Base-by-base conservation (phyloP, 2,888 invertebrate species). In the Anarsia innoxiella region DNA sequence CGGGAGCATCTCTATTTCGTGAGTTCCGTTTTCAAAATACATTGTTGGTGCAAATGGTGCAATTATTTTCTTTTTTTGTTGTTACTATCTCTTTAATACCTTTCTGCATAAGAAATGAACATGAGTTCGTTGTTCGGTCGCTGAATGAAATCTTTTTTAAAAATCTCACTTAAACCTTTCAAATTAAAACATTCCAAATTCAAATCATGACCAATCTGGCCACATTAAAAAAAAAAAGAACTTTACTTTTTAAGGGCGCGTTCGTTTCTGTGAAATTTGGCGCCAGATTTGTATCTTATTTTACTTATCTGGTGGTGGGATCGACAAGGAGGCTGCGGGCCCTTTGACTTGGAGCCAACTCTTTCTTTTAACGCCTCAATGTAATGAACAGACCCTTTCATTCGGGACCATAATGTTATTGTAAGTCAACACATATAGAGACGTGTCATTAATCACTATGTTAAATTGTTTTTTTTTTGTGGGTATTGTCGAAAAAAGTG, bases 261-360 rank as follows among this genome's bases (percentile, higher is more conserved):
- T 60, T 63, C 42, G 49, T 37, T 61, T 77, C 79, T 73, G 75
- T 80, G 75, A 80, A 77, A 74, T 79, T 80, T 76, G 79, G 80
- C 77, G 77, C 77, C 77, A 71, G 80, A 79, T 77, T 50, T 32
- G 49, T 71, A 80, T 78, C 79, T 55, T 48, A 40, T 53, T 51
- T 48, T 53, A 42, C 47, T 69, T 79, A 80, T 78, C 77, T 62
- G 56, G 59, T 56, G 59, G 56, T 53, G 52, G 60, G 69, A 74
- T 80, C 74, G 63, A 75, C 70, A 71, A 64, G 63, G 52, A 50
- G 56, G 53, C n/a, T n/a, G 66, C 65, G 70, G 74, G 55, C 54
- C 56, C 66, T 74, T 76, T 75, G 67, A 62, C 12, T n/a, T 41
- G 33, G 13, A n/a, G 28, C 41, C 45, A 51, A 59, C 56, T 59